These are phyloP conservation scores for Acanthosepion lycidas DNA, from an alignment of 2,888 invertebrate species.

Conservation along the genomic window DNA sequence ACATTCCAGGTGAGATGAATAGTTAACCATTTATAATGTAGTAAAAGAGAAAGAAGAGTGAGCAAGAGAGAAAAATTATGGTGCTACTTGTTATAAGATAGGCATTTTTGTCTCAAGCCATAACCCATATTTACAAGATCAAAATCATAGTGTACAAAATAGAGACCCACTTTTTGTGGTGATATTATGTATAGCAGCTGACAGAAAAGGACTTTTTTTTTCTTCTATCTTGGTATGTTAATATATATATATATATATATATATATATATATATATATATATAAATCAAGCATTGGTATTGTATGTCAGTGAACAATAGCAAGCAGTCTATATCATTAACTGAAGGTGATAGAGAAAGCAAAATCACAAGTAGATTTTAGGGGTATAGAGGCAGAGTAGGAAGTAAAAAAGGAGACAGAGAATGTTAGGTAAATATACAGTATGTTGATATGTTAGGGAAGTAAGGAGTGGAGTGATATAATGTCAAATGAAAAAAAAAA, in stretches of 20 bases:
- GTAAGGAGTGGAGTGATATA: no score
- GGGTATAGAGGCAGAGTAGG: no score
- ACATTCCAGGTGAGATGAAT: not conserved
- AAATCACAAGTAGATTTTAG: no score
- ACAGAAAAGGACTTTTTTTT: not conserved
- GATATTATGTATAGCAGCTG: not conserved
- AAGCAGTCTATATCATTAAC: not conserved
- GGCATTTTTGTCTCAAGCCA: not conserved
- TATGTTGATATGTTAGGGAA: no score
- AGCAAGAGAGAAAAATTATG: not conserved
- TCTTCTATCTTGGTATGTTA: not conserved
- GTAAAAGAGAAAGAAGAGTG: not conserved
- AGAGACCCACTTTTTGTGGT: not conserved
- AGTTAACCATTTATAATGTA: not conserved
- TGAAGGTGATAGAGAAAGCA: not conserved
- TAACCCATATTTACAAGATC: not conserved
- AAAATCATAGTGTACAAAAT: slow-evolving; percentile 16
- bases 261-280: not conserved
- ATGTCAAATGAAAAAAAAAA: no score
- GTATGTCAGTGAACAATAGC: not conserved
- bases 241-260: not conserved
- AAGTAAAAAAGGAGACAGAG: not conserved
- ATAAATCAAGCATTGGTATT: not conserved
- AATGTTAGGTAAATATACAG: not conserved
- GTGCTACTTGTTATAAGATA: not conserved